Conservation (phyloP, 2,113 vertebrate species). For the Physeter macrocephalus region DNA sequence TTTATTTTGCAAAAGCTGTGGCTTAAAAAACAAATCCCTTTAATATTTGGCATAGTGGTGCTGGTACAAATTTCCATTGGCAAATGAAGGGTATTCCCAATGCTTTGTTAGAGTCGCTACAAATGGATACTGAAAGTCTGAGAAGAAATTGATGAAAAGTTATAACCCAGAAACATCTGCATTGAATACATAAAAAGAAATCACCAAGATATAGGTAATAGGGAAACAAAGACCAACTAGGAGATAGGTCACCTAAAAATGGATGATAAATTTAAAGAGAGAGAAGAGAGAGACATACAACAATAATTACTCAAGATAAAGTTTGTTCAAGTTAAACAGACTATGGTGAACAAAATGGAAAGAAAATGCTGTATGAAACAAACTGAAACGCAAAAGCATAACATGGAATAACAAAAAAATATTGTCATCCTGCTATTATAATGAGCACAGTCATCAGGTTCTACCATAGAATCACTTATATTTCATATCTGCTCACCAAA, state of each 20-base stretch:
- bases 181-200: constrained; percentile 2
- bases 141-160: background rate
- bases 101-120: background rate
- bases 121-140: background rate
- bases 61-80: background rate
- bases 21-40: background rate
- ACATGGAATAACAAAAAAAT: background rate
- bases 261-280: background rate
- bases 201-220: background rate
- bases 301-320: background rate
- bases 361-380: background rate
- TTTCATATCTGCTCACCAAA: background rate
- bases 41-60: background rate
- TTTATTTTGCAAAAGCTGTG: constrained; percentile 10
- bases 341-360: background rate
- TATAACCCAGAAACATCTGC: background rate
- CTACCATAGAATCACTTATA: background rate
- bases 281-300: background rate
- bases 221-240: constrained; percentile 3
- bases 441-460: background rate
- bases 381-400: background rate
- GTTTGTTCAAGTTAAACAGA: background rate
- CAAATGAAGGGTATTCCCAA: background rate
- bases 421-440: background rate
- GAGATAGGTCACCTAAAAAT: constrained; percentile 8